Conservation (phyloP, 2,888 invertebrate genomes). For the Sinohyriopsis cumingii region DNA sequence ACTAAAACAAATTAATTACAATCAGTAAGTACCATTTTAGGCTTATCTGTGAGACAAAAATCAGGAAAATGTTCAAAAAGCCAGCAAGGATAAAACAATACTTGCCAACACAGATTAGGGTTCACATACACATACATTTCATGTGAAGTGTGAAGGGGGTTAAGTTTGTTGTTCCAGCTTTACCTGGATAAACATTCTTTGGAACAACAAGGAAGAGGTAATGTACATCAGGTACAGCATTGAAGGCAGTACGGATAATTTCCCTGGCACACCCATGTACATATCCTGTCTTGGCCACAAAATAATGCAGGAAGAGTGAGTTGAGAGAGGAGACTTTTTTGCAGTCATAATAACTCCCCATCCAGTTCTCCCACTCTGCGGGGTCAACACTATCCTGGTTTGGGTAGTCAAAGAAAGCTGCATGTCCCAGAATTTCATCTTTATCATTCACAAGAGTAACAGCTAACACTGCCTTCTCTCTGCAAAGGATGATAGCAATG, state of each 20-base stretch:
- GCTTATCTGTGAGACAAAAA: too few relatives aligned
- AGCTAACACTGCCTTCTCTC: conserved; percentile 70
- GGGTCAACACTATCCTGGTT: conserved; percentile 61
- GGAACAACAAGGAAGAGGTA: conserved; percentile 67
- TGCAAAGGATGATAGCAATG: conserved; percentile 28
- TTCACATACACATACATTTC: not conserved
- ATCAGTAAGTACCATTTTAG: too few relatives aligned
- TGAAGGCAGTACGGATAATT: conserved; percentile 69
- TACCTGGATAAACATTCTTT: conserved; percentile 65
- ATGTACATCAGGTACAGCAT: conserved; percentile 70
- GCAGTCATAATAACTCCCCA: conserved; percentile 50
- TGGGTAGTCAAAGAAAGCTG: conserved; percentile 71
- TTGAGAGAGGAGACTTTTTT: conserved; percentile 62
- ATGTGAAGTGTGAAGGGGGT: not conserved
- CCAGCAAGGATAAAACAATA: too few relatives aligned
- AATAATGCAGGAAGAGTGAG: conserved; percentile 70
- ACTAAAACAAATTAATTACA: too few relatives aligned
- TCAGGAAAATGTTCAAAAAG: too few relatives aligned
- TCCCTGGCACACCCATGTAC: conserved; percentile 68
- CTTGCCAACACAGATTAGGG: too few relatives aligned
- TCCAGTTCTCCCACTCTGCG: conserved; percentile 67
- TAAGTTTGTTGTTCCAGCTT: not conserved
- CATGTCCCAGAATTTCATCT: conserved; percentile 70
- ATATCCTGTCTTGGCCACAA: conserved; percentile 69
- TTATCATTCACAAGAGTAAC: conserved; percentile 68